Evolutionary conservation across 2,888 invertebrate genomes (phyloP), one percentile per base, ranked within the genome.

Genomic region (Desoria tigrina): DNA sequence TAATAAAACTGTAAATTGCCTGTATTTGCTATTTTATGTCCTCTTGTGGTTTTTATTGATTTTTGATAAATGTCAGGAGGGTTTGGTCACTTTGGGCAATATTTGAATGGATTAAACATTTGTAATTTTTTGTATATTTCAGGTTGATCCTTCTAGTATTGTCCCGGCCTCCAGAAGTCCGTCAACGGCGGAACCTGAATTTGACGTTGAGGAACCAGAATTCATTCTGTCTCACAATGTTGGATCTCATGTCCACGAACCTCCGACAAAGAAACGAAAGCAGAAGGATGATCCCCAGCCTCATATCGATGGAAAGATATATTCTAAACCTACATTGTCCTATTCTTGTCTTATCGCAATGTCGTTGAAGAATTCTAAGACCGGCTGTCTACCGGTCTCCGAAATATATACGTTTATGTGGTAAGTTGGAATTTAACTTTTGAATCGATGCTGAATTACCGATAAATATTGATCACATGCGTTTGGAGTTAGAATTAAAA

Each of bases 371-470:
- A 98, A 98, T 81, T 95, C 96, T 69, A 86, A 89, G 77, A 90
- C 90, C 62, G 97, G 97, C 62, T 92, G 94, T 77, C 82, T 98
- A 77, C 97, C 97, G 2, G 98, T 98, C 39, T 95, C 95, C 14
- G 98, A 98, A 83, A 98, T 98, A 77, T 98, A 98, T 81, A 94
- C 92, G 80, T 98, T 98, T 79, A 96, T 98, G 91, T 97, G 94
- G 90, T 92, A 82, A 86, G 89, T 84, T 45, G 61, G 27, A 45
- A 70, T 65, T 23, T 42, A 18, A 32, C 28, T 42, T 27, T 50
- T 28, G 14, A 6, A 42, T 59, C 55, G 60, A n/a, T n/a, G n/a
- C n/a, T n/a, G n/a, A n/a, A n/a, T n/a, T n/a, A n/a, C 21, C 42
- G 37, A 54, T 24, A n/a, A n/a, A n/a, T n/a, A n/a, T n/a, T n/a